These are phyloP conservation scores for Streptopelia turtur DNA, from an alignment of 2,797 vertebrate genomes.

Conservation along the genomic window DNA sequence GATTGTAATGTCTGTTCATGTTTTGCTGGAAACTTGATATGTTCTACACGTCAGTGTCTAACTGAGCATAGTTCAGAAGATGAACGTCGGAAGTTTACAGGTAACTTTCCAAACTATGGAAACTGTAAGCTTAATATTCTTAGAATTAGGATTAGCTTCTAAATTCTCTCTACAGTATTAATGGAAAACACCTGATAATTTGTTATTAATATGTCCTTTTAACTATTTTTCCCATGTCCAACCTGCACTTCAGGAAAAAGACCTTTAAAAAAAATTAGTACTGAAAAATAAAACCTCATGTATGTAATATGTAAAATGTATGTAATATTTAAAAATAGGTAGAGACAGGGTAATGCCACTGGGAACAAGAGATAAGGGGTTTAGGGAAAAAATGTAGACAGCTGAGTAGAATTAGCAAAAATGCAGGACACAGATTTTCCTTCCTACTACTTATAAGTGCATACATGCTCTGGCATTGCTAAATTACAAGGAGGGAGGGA, in stretches of 20 bases:
- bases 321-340: background rate
- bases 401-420: background rate
- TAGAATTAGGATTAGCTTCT: background rate
- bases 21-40: conserved; percentile 89
- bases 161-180: background rate
- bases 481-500: background rate
- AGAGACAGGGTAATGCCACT: background rate
- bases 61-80: conserved; percentile 82
- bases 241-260: background rate
- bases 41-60: conserved; percentile 88
- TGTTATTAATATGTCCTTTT: background rate
- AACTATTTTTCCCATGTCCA: background rate
- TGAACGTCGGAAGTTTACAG: conserved; percentile 85
- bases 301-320: background rate
- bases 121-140: background rate
- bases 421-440: background rate
- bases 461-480: background rate
- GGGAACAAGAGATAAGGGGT: background rate
- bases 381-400: background rate
- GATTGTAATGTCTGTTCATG: conserved; percentile 93
- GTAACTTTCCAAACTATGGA: conserved; percentile 62
- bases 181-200: background rate
- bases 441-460: background rate
- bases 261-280: background rate
- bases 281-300: background rate